Conservation (phyloP, 2,888 invertebrate species). For the Chrysomela aeneicollis region DNA sequence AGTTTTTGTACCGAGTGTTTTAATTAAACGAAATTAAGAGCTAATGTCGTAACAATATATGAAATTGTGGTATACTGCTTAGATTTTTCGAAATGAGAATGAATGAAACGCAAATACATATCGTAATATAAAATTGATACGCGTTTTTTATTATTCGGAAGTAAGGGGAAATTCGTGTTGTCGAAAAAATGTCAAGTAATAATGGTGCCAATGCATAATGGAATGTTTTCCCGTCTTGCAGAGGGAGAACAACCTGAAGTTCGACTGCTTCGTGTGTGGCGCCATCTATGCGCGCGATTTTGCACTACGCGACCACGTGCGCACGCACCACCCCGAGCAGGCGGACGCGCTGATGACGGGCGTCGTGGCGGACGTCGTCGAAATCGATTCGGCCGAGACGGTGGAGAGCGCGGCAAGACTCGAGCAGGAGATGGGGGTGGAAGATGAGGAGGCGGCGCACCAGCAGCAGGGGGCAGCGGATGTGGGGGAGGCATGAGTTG, state of each 20-base stretch:
- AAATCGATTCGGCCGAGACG: neutral
- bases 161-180: too few species aligned
- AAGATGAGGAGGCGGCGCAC: neutral
- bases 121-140: too few species aligned
- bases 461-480: too few species aligned
- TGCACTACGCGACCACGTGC: conserved; percentile 77
- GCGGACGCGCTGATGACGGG: conserved; percentile 7
- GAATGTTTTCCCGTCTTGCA: neutral
- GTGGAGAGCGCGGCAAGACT: neutral
- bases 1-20: too few species aligned
- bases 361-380: neutral
- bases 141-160: too few species aligned
- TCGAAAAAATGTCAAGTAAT: neutral
- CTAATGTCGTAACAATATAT: too few species aligned
- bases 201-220: neutral
- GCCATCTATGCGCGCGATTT: conserved; percentile 80
- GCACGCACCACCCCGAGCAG: conserved; percentile 65
- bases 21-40: too few species aligned
- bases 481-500: too few species aligned
- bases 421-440: neutral
- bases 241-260: conserved; percentile 74
- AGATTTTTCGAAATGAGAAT: too few species aligned
- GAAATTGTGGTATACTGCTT: too few species aligned
- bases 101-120: too few species aligned
- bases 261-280: conserved; percentile 75